phyloP scores from a whole-genome alignment of 2,113 vertebrate species.

The Onychostoma macrolepis region DNA sequence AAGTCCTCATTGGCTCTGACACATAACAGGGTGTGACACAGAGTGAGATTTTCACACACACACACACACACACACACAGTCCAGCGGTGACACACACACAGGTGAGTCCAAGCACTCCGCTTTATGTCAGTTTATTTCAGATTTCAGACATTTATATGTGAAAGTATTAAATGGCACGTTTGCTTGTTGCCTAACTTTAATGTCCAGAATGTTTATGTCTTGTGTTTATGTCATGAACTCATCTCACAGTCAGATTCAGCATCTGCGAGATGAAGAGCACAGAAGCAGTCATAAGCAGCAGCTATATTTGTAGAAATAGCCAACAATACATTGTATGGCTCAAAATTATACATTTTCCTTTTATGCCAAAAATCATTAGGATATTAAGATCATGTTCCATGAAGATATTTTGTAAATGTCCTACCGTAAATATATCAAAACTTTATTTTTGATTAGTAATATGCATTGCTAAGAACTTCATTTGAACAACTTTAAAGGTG shows the following conservation, averaged over 20 bases:
- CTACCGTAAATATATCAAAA: too few species aligned
- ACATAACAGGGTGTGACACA: slow-evolving; percentile 6
- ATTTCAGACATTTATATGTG: background rate
- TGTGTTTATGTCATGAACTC: background rate
- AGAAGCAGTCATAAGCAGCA: too few species aligned
- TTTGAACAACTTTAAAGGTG: too few species aligned
- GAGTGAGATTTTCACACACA: background rate
- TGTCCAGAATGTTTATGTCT: too few species aligned
- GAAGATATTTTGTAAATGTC: too few species aligned
- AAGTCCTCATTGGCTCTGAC: slow-evolving; percentile 17
- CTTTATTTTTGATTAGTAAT: too few species aligned
- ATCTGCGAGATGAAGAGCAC: background rate
- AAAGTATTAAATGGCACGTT: background rate
- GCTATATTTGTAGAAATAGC: too few species aligned
- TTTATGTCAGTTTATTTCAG: background rate
- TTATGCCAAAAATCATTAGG: too few species aligned
- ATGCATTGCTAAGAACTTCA: too few species aligned
- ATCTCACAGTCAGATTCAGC: background rate
- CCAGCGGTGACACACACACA: background rate
- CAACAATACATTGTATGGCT: too few species aligned
- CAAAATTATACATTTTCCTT: too few species aligned
- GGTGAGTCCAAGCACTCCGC: background rate
- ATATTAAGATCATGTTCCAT: too few species aligned
- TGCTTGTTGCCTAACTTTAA: background rate
- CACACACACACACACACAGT: background rate